Base-by-base conservation (phyloP, 64 coral and sea anemone species). In the Actinia tenebrosa region DNA sequence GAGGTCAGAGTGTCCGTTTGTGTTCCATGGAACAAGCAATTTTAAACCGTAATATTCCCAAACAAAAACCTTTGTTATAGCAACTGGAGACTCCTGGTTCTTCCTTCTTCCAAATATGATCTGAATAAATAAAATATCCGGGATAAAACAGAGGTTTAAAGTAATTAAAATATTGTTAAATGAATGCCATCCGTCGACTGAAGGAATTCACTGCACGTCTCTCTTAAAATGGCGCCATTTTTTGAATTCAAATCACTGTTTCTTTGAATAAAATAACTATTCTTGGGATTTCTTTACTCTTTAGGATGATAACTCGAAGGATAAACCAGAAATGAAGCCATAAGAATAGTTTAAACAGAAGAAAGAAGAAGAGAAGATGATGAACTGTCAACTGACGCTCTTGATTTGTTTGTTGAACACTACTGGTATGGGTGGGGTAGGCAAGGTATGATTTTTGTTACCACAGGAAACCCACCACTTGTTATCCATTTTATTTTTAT, bases 51-150 rank as follows among this genome's bases (percentile, higher is more conserved):
- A 27, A 10, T 43, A 75, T 75, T 43, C 69, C 69, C 19, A 75
- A 42, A 75, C 69, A 75, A 75, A 75, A 75, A 30, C 69, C 11
- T 75, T 75, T 66, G 69, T 75, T 75, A 75, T 75, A 75, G 26
- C 69, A 75, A 30, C 26, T 11, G 23, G 10, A 43, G 63, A 42
- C 69, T 75, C 26, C 69, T 75, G 69, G 69, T 30, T 26, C 69
- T 75, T 75, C 14, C n/a, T 30, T n/a, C 26, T 25, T 75, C 69
- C 25, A 75, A 25, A 75, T 30, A 30, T 26, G 25, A 30, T 11
- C 25, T 25, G n/a, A 75, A 75, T 0, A 75, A 11, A 30, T 13
- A 30, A 75, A 27, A 7, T 30, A 43, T 14, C 26, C 27, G 20
- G 26, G 23, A 75, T 75, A 75, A 75, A 42, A 75, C 3, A 25